Percentiles rank a stretch among this genome's conserved stretches.
Evolutionary conservation across 2,888 invertebrate species (phyloP).

Genomic region (Tipula lateralis): DNA sequence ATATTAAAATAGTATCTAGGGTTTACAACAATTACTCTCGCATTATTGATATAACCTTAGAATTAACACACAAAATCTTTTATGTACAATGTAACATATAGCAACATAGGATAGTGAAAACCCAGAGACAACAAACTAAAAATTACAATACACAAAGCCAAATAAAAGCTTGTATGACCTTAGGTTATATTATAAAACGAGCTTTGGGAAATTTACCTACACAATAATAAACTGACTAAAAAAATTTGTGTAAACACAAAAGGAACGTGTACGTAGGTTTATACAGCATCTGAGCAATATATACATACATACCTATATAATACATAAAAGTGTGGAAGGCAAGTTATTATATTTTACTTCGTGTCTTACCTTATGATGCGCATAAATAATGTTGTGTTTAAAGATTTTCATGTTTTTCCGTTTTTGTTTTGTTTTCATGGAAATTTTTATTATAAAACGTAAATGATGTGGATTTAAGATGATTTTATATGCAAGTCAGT

Average conservation of each 20-base stretch:
- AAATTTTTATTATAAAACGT: background rate
- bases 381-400: background rate
- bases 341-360: background rate
- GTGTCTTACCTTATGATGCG: background rate
- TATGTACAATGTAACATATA: background rate
- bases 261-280: background rate
- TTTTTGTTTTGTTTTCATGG: background rate
- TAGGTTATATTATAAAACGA: background rate
- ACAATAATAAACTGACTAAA: background rate
- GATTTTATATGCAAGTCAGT: conserved; percentile 11
- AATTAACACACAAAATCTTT: background rate
- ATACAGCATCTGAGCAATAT: background rate
- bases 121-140: background rate
- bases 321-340: background rate
- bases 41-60: background rate
- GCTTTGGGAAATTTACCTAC: conserved; percentile 7
- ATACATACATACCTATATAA: background rate
- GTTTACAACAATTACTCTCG: background rate
- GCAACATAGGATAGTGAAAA: background rate
- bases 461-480: conserved; percentile 4
- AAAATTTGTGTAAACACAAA: background rate
- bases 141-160: background rate
- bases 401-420: background rate
- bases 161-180: background rate
- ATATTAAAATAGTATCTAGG: background rate